These are phyloP conservation scores for Himalopsyche japonica DNA, from an alignment of 2,888 invertebrate species.

Conservation along the genomic window DNA sequence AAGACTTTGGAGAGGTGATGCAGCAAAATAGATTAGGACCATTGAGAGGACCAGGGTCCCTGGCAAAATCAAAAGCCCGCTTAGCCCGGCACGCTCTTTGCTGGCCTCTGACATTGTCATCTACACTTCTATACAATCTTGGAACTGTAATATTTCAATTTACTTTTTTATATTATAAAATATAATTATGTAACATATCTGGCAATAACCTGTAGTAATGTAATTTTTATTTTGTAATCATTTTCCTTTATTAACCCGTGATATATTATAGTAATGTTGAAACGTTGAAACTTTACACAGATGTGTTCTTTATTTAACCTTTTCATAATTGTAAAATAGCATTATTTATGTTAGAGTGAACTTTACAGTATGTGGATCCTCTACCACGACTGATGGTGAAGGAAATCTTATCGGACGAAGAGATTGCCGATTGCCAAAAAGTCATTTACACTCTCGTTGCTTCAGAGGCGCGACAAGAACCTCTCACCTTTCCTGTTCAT, in stretches of 20 bases:
- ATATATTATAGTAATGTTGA: no score
- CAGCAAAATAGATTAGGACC: constrained; percentile 82
- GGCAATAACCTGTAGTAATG: background rate
- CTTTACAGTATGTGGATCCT: constrained; percentile 75
- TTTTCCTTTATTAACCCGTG: no score
- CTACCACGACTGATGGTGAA: constrained; percentile 78
- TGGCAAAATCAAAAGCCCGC: constrained; percentile 68
- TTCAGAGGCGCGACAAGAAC: constrained; percentile 82
- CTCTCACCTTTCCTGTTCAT: constrained; percentile 71
- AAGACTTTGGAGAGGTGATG: constrained; percentile 88
- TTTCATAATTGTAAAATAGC: no score
- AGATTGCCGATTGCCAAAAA: constrained; percentile 83
- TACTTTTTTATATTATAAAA: background rate
- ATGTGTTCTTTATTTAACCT: no score
- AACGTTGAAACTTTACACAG: no score
- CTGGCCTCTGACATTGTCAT: constrained; percentile 87
- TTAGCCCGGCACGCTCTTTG: constrained; percentile 81
- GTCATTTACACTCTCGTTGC: constrained; percentile 79
- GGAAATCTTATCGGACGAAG: constrained; percentile 81
- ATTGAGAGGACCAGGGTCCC: constrained; percentile 62
- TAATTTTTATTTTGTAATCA: no score
- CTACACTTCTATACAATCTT: constrained; percentile 84
- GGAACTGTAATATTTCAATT: constrained; percentile 60
- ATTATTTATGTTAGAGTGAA: background rate
- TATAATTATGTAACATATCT: background rate